Evolutionary conservation across 23 tunicate species (phyloP).

Genomic region (Ascidia mentula): DNA sequence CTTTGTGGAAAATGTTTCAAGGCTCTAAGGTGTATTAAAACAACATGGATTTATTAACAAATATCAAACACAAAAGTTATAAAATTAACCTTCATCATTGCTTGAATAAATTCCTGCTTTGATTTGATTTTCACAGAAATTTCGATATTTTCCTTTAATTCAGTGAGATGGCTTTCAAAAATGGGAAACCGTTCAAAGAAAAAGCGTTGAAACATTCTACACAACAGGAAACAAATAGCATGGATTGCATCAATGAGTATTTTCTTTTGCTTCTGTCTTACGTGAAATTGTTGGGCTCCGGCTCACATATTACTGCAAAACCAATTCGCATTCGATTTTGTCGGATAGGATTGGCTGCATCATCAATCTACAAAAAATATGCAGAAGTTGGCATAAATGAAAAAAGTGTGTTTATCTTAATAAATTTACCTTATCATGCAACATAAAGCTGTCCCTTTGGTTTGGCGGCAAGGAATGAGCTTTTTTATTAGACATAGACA

Average conservation of each 20-base stretch:
- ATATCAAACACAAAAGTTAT: background rate
- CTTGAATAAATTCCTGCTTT: conserved; percentile 38
- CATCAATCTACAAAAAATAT: background rate
- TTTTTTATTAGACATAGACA: conserved; percentile 1
- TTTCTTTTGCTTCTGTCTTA: conserved; percentile 20
- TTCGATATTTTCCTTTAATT: conserved; percentile 67
- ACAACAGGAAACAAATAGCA: no score
- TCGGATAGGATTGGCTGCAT: conserved; percentile 6
- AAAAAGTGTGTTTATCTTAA: background rate
- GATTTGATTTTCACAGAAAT: conserved; percentile 35
- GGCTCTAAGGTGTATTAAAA: conserved; percentile 32
- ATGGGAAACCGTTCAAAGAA: conserved; percentile 93
- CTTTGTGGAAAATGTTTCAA: conserved; percentile 29
- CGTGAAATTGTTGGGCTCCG: conserved; percentile 63
- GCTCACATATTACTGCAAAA: conserved; percentile 68
- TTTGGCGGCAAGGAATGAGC: conserved; percentile 66
- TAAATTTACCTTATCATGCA: conserved; percentile 47
- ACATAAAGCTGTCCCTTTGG: conserved; percentile 66
- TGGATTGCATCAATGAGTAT: no score
- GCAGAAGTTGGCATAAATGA: background rate
- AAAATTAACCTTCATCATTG: conserved; percentile 70
- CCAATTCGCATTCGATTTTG: conserved; percentile 61
- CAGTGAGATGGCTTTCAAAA: conserved; percentile 75
- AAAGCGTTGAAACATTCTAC: conserved; percentile 59
- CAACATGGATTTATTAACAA: background rate